phyloP scores from a whole-genome alignment of 2,113 vertebrate species.

The Corythornis madagascariensis region DNA sequence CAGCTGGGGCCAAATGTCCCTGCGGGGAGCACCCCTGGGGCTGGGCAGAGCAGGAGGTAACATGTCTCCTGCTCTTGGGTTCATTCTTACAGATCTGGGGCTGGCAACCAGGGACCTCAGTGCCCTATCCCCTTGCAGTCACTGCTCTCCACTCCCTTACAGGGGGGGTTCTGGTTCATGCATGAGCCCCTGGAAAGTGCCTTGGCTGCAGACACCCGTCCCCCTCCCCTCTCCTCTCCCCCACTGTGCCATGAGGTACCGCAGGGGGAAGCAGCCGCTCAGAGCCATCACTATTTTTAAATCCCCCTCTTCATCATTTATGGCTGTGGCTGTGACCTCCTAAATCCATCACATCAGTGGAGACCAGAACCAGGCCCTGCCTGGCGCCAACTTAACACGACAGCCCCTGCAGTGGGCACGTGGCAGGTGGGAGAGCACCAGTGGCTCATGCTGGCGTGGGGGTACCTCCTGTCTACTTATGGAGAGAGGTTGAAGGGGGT shows the following conservation, averaged over 20 bases:
- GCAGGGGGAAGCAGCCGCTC: not conserved
- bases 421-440: not conserved
- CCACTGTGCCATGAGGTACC: not conserved
- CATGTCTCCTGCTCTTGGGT: not conserved
- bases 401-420: rapidly evolving
- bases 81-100: not conserved
- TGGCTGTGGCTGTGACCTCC: not conserved
- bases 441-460: not conserved
- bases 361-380: not conserved
- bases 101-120: not conserved
- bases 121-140: not conserved
- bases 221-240: not conserved
- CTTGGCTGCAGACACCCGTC: not conserved
- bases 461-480: rapidly evolving
- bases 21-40: not conserved
- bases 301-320: not conserved
- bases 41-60: not conserved
- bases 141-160: not conserved
- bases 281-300: not conserved
- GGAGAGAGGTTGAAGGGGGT: not conserved
- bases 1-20: not conserved
- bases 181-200: not conserved
- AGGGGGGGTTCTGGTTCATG: not conserved
- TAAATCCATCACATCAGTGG: not conserved
- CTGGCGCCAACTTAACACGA: not conserved